These are phyloP conservation scores for Heliconius erato DNA, from an alignment of 2,888 invertebrate genomes.

Conservation along the genomic window DNA sequence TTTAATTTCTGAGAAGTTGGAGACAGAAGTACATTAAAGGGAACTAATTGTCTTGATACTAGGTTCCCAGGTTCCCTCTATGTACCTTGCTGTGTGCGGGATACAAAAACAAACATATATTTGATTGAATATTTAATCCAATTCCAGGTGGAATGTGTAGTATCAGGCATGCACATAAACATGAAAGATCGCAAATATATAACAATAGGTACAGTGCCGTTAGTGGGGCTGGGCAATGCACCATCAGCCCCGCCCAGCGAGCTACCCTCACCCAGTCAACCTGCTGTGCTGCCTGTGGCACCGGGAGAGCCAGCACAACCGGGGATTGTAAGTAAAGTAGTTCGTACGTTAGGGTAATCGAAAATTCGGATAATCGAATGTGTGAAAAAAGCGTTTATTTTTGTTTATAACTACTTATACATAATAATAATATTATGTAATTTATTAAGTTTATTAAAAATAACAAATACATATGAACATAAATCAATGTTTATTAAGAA, in stretches of 20 bases:
- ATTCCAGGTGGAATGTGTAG: constrained; percentile 86
- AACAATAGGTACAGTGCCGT: constrained; percentile 91
- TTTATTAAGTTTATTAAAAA: too few species aligned
- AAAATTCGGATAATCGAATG: neutral
- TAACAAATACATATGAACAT: too few species aligned
- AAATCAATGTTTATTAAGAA: too few species aligned
- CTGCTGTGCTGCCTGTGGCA: constrained; percentile 71
- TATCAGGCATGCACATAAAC: constrained; percentile 88
- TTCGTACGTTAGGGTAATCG: too few species aligned
- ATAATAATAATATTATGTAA: too few species aligned
- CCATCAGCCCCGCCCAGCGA: constrained; percentile 58
- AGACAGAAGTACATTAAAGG: too few species aligned
- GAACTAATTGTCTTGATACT: too few species aligned
- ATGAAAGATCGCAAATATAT: constrained; percentile 88
- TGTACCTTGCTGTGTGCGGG: too few species aligned
- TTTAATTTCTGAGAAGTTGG: too few species aligned
- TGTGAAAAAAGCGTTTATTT: neutral
- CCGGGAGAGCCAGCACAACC: constrained; percentile 68
- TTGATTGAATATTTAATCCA: neutral
- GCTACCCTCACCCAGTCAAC: constrained; percentile 64
- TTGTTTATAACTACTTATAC: neutral
- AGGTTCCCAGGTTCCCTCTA: too few species aligned
- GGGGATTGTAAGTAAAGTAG: constrained; percentile 55
- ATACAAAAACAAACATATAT: too few species aligned
- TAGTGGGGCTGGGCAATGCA: constrained; percentile 84